Evolutionary conservation across 2,113 vertebrate species (phyloP), one percentile per base, ranked within the genome.

Genomic region (Hippocampus abdominalis): DNA sequence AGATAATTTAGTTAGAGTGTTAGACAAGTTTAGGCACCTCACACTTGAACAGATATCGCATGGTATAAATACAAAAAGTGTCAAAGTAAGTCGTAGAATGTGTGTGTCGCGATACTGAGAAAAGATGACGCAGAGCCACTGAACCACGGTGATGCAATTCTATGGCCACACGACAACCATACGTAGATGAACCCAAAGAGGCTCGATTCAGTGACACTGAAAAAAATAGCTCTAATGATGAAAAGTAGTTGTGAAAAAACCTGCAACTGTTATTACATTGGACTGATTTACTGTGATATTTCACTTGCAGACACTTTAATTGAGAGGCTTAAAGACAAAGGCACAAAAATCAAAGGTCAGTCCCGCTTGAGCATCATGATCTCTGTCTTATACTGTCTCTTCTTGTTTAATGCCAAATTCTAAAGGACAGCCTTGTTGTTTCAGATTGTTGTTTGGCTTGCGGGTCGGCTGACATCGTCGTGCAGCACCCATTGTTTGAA

Each of bases 391-490:
- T 66, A 4, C 1, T 0, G 15, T 21, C 1, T 64, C 49, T 3
- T 36, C n/a, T 16, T 51, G 10, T 4, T n/a, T 23, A 13, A 70
- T 56, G 1, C 27, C 10, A 10, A 15, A 10, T 39, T 42, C 0
- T 44, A 18, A 2, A 57, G 57, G 29, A 8, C 13, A 32, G 23
- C 18, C 32, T 74, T 76, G 66, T 68, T 56, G 25, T 81, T 85
- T 61, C 89, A 98, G 96, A 95, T 68, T 93, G 92, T 78, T 98
- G 96, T 59, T 84, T 98, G 86, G 93, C 93, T 44, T 98, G 96
- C 13, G 94, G 95, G 57, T 90, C 84, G 44, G 72, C 84, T 64
- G 92, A 93, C 69, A 84, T 90, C 0, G 90, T 89, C 10, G 93
- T 90, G 46, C 91, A 88, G 78, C 96, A 98, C 76, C 96, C 96